Percentiles rank a stretch among this genome's conserved stretches.
phyloP scores from a whole-genome alignment of 2,888 invertebrate genomes.

The Leistus spinibarbis region DNA sequence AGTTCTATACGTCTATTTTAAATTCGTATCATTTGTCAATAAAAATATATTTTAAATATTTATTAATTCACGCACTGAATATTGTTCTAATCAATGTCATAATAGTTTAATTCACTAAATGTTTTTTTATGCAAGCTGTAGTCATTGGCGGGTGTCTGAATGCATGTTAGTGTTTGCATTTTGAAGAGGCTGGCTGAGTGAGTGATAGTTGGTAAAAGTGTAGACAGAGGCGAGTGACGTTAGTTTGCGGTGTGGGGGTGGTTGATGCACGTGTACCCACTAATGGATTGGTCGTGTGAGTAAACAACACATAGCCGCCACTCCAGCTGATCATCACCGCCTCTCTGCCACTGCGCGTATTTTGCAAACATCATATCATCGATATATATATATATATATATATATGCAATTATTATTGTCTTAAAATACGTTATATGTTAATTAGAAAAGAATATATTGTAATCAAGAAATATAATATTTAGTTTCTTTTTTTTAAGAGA shows the following conservation, averaged over 20 bases:
- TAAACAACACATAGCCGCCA: conserved; percentile 38
- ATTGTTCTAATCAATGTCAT: too few species aligned
- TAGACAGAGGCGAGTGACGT: not conserved
- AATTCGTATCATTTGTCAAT: too few species aligned
- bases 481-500: too few species aligned
- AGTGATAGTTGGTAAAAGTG: not conserved
- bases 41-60: too few species aligned
- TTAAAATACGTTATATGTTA: too few species aligned
- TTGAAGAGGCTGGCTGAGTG: not conserved
- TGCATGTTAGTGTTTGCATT: not conserved
- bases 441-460: too few species aligned
- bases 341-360: conserved; percentile 11
- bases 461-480: too few species aligned
- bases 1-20: too few species aligned
- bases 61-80: too few species aligned
- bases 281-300: conserved; percentile 45
- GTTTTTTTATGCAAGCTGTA: too few species aligned
- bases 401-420: not conserved
- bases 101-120: too few species aligned
- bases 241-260: conserved; percentile 17
- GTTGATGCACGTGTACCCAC: conserved; percentile 25
- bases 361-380: conserved; percentile 1
- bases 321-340: conserved; percentile 29
- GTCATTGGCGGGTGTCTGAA: too few species aligned
- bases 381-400: not conserved